Conservation (phyloP, 1,140 invertebrate genomes). For the Psilanteris sp. region DNA sequence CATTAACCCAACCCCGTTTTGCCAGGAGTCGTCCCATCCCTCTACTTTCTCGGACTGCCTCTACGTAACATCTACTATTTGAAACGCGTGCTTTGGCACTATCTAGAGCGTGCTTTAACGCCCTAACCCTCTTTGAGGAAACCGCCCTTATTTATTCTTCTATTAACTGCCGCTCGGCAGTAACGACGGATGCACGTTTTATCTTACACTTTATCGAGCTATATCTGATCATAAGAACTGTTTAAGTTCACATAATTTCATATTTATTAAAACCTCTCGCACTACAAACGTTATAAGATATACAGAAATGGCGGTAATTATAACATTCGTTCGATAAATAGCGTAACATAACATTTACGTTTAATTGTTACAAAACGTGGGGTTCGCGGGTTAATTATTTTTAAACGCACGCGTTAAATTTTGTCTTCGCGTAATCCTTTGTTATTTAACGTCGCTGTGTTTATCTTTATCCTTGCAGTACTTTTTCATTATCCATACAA, state of each 20-base stretch:
- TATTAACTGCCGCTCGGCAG: slow-evolving; percentile 63
- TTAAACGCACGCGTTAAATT: too few relatives aligned
- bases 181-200: slow-evolving; percentile 65
- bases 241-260: slow-evolving; percentile 38
- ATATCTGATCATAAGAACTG: slow-evolving; percentile 26
- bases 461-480: too few relatives aligned
- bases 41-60: slow-evolving; percentile 36
- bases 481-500: too few relatives aligned
- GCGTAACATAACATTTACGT: too few relatives aligned
- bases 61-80: slow-evolving; percentile 56
- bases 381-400: too few relatives aligned
- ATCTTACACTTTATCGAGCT: slow-evolving; percentile 64
- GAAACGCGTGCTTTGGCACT: slow-evolving; percentile 65
- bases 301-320: too few relatives aligned
- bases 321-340: too few relatives aligned
- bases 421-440: too few relatives aligned
- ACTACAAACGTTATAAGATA: too few relatives aligned
- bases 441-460: too few relatives aligned
- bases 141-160: slow-evolving; percentile 75
- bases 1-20: slow-evolving; percentile 70
- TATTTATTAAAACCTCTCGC: background rate
- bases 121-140: slow-evolving; percentile 56
- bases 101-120: slow-evolving; percentile 64
- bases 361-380: too few relatives aligned
- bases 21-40: slow-evolving; percentile 37